phyloP scores from a whole-genome alignment of 2,888 invertebrate genomes.

The Tenthredo distinguenda region DNA sequence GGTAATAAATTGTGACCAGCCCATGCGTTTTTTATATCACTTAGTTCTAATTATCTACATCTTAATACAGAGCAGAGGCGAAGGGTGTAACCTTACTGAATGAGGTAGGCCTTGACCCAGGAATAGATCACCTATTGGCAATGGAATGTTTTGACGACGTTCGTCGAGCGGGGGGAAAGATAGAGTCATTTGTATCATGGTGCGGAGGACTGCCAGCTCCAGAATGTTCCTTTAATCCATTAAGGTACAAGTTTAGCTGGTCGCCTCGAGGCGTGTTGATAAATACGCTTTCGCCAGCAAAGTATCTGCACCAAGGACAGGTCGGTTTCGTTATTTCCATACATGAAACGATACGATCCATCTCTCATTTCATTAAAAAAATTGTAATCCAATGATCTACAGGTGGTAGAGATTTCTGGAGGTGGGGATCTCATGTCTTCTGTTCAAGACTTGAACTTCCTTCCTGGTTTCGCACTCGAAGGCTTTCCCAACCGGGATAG shows the following conservation, averaged over 20 bases:
- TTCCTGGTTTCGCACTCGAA: slow-evolving; percentile 98
- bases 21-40: background rate
- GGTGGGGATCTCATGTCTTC: slow-evolving; percentile 95
- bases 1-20: background rate
- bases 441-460: slow-evolving; percentile 89
- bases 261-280: slow-evolving; percentile 95
- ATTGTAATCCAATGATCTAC: background rate
- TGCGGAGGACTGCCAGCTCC: slow-evolving; percentile 99
- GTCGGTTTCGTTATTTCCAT: slow-evolving; percentile 74
- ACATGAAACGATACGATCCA: background rate
- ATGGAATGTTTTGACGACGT: slow-evolving; percentile 98
- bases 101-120: slow-evolving; percentile 98
- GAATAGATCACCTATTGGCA: slow-evolving; percentile 98
- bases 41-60: background rate
- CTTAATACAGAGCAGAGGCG: slow-evolving; percentile 85
- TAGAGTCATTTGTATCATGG: slow-evolving; percentile 97
- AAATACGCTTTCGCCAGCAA: slow-evolving; percentile 94
- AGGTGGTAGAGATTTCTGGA: slow-evolving; percentile 92
- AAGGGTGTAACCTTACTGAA: slow-evolving; percentile 97
- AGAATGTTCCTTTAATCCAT: slow-evolving; percentile 94
- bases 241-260: slow-evolving; percentile 98
- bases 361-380: background rate
- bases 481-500: slow-evolving; percentile 99
- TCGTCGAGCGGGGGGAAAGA: slow-evolving; percentile 92
- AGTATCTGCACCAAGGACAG: slow-evolving; percentile 90